Base-by-base conservation (phyloP, 2,888 invertebrate genomes). In the Drosophila nigricruria region DNA sequence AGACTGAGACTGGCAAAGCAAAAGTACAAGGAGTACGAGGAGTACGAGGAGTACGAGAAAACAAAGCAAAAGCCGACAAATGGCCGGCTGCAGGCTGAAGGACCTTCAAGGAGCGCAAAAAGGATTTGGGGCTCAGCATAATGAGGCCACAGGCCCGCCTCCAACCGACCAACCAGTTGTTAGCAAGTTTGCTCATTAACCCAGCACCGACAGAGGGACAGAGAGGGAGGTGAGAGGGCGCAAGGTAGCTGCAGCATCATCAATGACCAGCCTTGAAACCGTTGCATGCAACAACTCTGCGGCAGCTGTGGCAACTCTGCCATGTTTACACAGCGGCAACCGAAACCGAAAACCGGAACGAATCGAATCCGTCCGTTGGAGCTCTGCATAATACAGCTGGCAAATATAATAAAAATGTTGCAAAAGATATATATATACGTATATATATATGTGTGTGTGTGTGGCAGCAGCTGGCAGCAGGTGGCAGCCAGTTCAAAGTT, bases 351-450 rank as follows among this genome's bases (percentile, higher is more conserved):
- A 70, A 47, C 65, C 73, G 60, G 63, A 63, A 63, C 73, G 77
- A 58, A 79, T 77, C 70, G 79, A 69, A 72, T 79, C 66, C 60
- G 75, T 79, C 66, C 60, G 75, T 27, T 61, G 57, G 4, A 56
- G 66, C 49, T 52, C 66, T 77, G 70, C 73, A 73, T 77, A 77
- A 73, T 73, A 65, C 50, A 79, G 52, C 43, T 65, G 30, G 79
- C 50, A 60, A 72, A 75, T 70, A 77, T 70, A 77, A 78, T 70
- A 77, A 70, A 85, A 89, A 76, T 82, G 77, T 82, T 77, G 70
- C 73, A 74, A 80, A 78, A 82, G 78, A 70, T 34, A 16, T 52
- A 52, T 34, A 49, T 49, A n/a, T 18, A 12, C 34, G 5, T 10
- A 2, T 25, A 3, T 4, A 1, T 45, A 1, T 23, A 1, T 14